Evolutionary conservation across 1,140 invertebrate genomes (phyloP).

Genomic region (Daktulosphaira vitifoliae): DNA sequence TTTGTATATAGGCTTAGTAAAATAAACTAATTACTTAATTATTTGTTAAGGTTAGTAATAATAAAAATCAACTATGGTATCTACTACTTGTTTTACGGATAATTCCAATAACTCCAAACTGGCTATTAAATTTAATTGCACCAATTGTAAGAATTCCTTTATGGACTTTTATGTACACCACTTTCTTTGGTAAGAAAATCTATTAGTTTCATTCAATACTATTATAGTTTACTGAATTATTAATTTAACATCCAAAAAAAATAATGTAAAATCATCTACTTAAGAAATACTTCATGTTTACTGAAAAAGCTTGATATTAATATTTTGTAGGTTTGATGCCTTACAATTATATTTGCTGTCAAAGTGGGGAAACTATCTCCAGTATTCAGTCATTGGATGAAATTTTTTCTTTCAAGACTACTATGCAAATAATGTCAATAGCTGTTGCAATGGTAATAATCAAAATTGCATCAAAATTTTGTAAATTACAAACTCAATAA

Average conservation of each 20-base stretch:
- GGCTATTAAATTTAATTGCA: constrained; percentile 6
- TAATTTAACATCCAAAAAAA: too few relatives aligned
- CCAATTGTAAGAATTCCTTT: constrained; percentile 3
- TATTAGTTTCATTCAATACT: too few relatives aligned
- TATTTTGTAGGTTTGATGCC: constrained; percentile 6
- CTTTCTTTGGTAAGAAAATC: constrained; percentile 22
- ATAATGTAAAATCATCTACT: too few relatives aligned
- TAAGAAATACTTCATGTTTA: too few relatives aligned
- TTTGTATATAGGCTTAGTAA: too few relatives aligned
- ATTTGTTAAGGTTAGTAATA: neutral
- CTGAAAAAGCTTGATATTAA: neutral
- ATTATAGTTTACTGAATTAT: too few relatives aligned
- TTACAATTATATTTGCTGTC: constrained; percentile 27
- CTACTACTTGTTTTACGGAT: constrained; percentile 1
- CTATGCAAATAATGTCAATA: constrained; percentile 9
- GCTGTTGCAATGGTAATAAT: constrained; percentile 7
- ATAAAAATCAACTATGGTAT: constrained; percentile 21
- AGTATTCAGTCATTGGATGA: constrained; percentile 7
- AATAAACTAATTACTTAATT: too few relatives aligned
- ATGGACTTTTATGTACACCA: constrained; percentile 16
- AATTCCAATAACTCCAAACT: constrained; percentile 12
- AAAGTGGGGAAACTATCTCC: constrained; percentile 4
- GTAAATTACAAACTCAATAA: constrained; percentile 17
- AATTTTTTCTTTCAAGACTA: constrained; percentile 24
- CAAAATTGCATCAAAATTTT: constrained; percentile 2